Base-by-base conservation (phyloP, 2,797 vertebrate genomes). In the Centropyge bicolor region DNA sequence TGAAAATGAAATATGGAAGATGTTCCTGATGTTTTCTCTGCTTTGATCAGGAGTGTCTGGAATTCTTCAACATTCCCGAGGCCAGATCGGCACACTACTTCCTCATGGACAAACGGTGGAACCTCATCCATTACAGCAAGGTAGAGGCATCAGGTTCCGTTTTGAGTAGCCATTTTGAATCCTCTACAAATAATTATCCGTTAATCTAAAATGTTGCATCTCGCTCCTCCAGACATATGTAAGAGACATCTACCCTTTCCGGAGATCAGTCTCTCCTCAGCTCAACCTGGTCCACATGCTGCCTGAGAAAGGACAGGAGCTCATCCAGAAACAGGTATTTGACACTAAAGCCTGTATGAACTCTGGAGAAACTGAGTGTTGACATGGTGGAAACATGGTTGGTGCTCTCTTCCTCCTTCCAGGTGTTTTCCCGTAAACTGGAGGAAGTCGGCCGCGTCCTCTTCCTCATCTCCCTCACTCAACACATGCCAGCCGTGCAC, bases 91-190 rank as follows among this genome's bases (percentile, higher is more conserved):
- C 97, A 7, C 97, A 98, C 83, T 99, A 98, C 86, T 99, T 99
- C 92, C 96, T 99, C 65, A 99, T 99, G 98, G 98, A 99, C 94
- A 99, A 99, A 87, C 94, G 98, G 24, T 99, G 98, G 98, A 99
- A 99, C 88, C 97, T 99, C 79, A 98, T 99, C 85, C 98, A 99
- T 93, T 99, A 99, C 74, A 97, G 96, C 84, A 99, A 99, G 96
- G 98, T 98, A 51, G 8, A 36, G 35, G 22, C 12, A 54, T 41
- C 2, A 0, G 6, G 0, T 36, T 27, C 31, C 8, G 38, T 17
- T n/a, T 43, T 27, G 16, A 36, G 16, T 35, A 1, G 11, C 13
- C 14, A 6, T 13, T 20, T 31, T 31, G 27, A 31, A 31, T 31
- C 27, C 4, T 31, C 27, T 31, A 31, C 2, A 31, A 31, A 31